Percentiles rank a stretch among this genome's conserved stretches.
These are phyloP conservation scores for Selene dorsalis DNA, from an alignment of 2,797 vertebrate species.

Conservation along the genomic window DNA sequence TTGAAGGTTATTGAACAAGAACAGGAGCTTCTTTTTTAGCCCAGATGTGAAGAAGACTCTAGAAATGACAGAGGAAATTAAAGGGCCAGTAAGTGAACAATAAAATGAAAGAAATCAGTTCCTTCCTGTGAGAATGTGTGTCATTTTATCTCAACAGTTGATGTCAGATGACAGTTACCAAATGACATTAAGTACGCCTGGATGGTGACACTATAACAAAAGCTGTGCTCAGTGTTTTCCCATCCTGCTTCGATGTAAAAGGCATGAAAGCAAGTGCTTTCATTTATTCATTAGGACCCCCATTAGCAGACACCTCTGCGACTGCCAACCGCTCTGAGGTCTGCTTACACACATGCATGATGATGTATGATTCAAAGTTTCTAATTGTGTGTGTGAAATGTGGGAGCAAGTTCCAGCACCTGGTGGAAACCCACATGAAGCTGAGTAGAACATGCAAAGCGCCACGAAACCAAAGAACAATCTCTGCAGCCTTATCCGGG, in stretches of 20 bases:
- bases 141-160: conserved; percentile 1
- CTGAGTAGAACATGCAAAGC: conserved; percentile 14
- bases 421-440: conserved; percentile 16
- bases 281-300: conserved; percentile 42
- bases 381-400: conserved; percentile 6
- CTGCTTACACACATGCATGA: not conserved
- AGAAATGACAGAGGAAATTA: not conserved
- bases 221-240: conserved; percentile 25
- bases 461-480: not conserved
- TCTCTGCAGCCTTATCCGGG: conserved; percentile 20
- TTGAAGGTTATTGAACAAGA: not conserved
- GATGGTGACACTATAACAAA: conserved; percentile 20
- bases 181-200: not conserved
- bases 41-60: not conserved
- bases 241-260: conserved; percentile 15
- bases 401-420: conserved; percentile 4
- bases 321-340: not conserved
- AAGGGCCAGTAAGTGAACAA: not conserved
- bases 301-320: conserved; percentile 32
- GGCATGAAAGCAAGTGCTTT: conserved; percentile 12
- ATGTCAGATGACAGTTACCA: conserved; percentile 19
- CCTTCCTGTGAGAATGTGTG: not conserved
- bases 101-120: not conserved
- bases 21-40: not conserved
- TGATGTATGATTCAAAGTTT: conserved; percentile 38